Evolutionary conservation across 2,888 invertebrate species (phyloP).

Genomic region (Himalopsyche kuldschensis): DNA sequence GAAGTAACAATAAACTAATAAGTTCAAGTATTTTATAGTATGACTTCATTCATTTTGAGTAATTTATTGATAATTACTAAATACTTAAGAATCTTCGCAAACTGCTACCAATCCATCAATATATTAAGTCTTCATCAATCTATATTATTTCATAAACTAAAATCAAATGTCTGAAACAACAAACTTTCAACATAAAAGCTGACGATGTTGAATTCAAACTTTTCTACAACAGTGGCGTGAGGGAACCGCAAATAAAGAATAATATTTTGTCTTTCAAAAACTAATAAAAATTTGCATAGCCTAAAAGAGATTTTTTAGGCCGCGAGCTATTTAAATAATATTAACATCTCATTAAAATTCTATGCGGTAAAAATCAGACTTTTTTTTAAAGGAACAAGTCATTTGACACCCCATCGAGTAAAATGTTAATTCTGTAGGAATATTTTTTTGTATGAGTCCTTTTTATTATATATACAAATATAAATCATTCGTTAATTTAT

Average conservation of each 20-base stretch:
- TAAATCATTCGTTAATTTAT: slow-evolving; percentile 38
- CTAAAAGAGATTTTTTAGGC: neutral
- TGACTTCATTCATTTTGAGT: too few species aligned
- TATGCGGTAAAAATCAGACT: neutral
- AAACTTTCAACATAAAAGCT: too few species aligned
- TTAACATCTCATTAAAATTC: neutral
- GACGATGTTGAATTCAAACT: too few species aligned
- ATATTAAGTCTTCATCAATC: too few species aligned
- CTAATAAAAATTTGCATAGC: neutral
- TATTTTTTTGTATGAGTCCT: slow-evolving; percentile 26
- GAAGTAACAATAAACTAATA: too few species aligned
- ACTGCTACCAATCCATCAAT: too few species aligned
- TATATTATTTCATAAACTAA: too few species aligned
- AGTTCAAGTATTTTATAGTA: too few species aligned
- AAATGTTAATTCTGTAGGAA: slow-evolving; percentile 36
- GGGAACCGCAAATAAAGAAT: neutral
- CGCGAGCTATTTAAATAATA: neutral
- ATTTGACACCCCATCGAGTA: slow-evolving; percentile 36
- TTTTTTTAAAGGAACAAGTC: slow-evolving; percentile 23
- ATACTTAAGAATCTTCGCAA: too few species aligned
- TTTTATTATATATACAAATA: slow-evolving; percentile 20
- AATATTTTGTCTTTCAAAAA: neutral
- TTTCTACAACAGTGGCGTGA: too few species aligned
- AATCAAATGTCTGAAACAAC: too few species aligned
- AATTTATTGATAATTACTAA: too few species aligned